Evolutionary conservation across 2,797 vertebrate species (phyloP), one percentile per base, ranked within the genome.

Genomic region (Sebastes steindachneri): DNA sequence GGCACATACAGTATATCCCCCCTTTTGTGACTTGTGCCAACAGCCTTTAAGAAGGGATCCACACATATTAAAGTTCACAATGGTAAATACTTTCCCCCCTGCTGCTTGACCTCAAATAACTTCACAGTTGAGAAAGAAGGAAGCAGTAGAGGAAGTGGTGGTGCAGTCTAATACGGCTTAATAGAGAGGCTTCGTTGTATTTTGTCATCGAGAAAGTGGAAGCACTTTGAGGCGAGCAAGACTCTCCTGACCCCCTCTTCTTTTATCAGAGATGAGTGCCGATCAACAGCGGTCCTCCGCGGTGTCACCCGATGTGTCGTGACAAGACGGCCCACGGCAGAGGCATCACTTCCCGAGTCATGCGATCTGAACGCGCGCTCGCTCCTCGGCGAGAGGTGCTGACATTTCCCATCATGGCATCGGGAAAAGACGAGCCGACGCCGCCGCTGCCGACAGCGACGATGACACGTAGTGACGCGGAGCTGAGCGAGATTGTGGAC

Each of bases 351-450:
- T 75, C 77, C 66, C 66, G 7, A 75, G 72, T 87, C 88, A 77
- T 71, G 71, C 1, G 68, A 88, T 89, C 77, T 69, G 83, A 87
- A 75, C 12, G 14, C 1, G 72, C 11, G 70, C 37, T 0, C 51
- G 28, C 77, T 79, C 80, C 54, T 1, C 8, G 19, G 33, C 1
- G 33, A 85, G 89, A 86, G 73, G 73, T 64, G 79, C 64, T 88
- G 89, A 93, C 87, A 75, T 71, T 64, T 89, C 73, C 80, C 70
- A 86, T 91, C 90, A 84, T 67, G 66, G 73, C 45, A 14, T 29
- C 35, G 15, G 64, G 45, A 77, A 14, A 69, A 80, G 74, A 90
- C 37, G 53, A 76, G 80, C 45, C 4, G 67, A 68, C 77, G 35
- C 66, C 12, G 53, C 51, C 77, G 35, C 63, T 11, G 59, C 55